These are phyloP conservation scores for Alviniconcha strummeri DNA, from an alignment of 2,888 invertebrate genomes.

Conservation along the genomic window DNA sequence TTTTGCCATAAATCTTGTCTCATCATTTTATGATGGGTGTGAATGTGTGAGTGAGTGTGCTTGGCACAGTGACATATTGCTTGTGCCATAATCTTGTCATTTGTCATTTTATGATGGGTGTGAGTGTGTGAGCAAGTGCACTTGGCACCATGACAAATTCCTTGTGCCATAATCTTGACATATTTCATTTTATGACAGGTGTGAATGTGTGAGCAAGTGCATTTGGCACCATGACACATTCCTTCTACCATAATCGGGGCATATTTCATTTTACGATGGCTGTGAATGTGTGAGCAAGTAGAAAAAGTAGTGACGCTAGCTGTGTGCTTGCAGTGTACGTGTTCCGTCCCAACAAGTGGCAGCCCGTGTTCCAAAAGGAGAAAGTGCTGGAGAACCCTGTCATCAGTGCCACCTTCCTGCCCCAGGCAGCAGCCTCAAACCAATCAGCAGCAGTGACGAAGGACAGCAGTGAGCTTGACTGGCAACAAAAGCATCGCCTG, in stretches of 20 bases:
- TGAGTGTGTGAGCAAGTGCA: not conserved
- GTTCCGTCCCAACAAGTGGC: conserved; percentile 72
- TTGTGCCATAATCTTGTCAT: too few species aligned
- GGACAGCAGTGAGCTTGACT: conserved; percentile 48
- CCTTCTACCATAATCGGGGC: too few species aligned
- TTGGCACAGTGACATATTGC: too few species aligned
- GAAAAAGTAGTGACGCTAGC: too few species aligned
- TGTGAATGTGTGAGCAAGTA: not conserved
- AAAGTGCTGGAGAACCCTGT: conserved; percentile 35
- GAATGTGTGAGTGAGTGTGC: too few species aligned
- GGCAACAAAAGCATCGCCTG: conserved; percentile 61
- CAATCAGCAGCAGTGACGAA: conserved; percentile 38
- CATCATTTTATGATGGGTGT: not conserved
- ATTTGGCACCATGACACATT: too few species aligned
- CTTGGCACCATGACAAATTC: too few species aligned
- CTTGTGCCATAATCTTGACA: too few species aligned
- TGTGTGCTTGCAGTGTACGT: conserved; percentile 77
- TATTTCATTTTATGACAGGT: too few species aligned
- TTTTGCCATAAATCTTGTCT: too few species aligned
- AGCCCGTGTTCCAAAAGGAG: conserved; percentile 51
- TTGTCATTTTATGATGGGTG: not conserved
- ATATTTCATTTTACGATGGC: too few species aligned
- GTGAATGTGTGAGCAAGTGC: not conserved
- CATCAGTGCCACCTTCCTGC: conserved; percentile 58
- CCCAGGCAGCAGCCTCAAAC: conserved; percentile 42